phyloP scores from a whole-genome alignment of 2,888 invertebrate genomes.

The Platypus cylindrus region DNA sequence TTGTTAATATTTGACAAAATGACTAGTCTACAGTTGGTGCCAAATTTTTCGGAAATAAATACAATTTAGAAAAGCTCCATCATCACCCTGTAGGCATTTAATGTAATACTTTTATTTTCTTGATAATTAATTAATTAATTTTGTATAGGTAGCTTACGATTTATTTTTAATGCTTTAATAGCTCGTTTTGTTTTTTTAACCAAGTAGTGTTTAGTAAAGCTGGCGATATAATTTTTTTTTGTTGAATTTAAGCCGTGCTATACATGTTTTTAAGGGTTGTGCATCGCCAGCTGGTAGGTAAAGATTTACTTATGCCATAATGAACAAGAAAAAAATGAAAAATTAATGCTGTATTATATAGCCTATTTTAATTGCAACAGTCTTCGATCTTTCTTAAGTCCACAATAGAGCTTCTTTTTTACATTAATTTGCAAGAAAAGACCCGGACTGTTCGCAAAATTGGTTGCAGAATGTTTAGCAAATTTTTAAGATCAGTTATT shows the following conservation, averaged over 20 bases:
- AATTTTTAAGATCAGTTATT: slow-evolving; percentile 18
- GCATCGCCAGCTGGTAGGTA: slow-evolving; percentile 28
- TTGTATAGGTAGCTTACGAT: slow-evolving; percentile 24
- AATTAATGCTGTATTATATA: slow-evolving; percentile 16
- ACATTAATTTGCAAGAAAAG: slow-evolving; percentile 9
- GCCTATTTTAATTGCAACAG: slow-evolving; percentile 15
- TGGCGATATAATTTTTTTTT: slow-evolving; percentile 27
- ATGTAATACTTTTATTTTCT: slow-evolving; percentile 4
- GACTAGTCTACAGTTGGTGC: slow-evolving; percentile 27
- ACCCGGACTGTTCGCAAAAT: slow-evolving; percentile 11
- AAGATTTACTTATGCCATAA: slow-evolving; percentile 16
- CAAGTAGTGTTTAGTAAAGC: slow-evolving; percentile 22
- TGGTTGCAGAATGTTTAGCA: slow-evolving; percentile 13
- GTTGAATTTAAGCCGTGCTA: slow-evolving; percentile 23
- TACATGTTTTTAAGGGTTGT: slow-evolving; percentile 31
- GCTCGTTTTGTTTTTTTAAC: slow-evolving; percentile 19
- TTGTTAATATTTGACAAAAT: background rate
- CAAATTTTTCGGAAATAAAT: slow-evolving; percentile 21
- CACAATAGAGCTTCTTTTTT: slow-evolving; percentile 14
- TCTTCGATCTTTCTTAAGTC: slow-evolving; percentile 17
- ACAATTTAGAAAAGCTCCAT: slow-evolving; percentile 10
- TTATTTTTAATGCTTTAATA: slow-evolving; percentile 24
- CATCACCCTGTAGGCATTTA: slow-evolving; percentile 27
- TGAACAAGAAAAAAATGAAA: too few species aligned
- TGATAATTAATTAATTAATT: slow-evolving; percentile 11